Base-by-base conservation (phyloP, 2,888 invertebrate species). In the Lochmaea capreae region DNA sequence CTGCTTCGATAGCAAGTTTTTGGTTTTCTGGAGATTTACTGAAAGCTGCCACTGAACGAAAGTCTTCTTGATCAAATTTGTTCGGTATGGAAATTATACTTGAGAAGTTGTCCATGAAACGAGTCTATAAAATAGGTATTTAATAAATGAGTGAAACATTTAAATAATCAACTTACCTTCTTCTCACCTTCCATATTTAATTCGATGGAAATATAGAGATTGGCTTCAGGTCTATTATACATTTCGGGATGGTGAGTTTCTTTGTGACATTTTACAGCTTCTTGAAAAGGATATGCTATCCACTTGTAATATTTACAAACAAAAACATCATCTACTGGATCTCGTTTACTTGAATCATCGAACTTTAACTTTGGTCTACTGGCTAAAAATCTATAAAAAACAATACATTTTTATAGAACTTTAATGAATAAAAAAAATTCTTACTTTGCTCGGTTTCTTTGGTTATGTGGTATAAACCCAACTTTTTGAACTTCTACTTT, bases 241-340 rank as follows among this genome's bases (percentile, higher is more conserved):
- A 97, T 93, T 1, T 93, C 91, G 0, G 96, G 94, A 85, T 95
- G 93, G 85, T 96, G 94, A 0, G 92, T 92, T 86, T 97, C 95
- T 65, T 93, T 90, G 82, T 96, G 94, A 73, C 91, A 92, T 76
- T 90, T 87, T 14, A 97, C 89, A 0, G 96, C 97, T 81, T 96
- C 95, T 16, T 89, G 88, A 1, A 96, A 91, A 0, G 92, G 87
- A 87, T 93, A 94, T 74, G 91, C 87, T 71, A 88, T 89, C 88
- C 89, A 89, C 76, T 89, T 89, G 79, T 91, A 91, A 82, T 89
- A 90, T 77, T 86, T 89, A 0, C 87, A 83, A 6, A 89, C 84
- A 82, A 89, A 93, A 76, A 94, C 91, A 88, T 96, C 88, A 86
- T 94, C 92, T 79, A 87, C 74, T 75, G 94, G 87, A 75, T 90